These are phyloP conservation scores for Pachydiplax longipennis DNA, from an alignment of 2,888 invertebrate species.

Conservation along the genomic window DNA sequence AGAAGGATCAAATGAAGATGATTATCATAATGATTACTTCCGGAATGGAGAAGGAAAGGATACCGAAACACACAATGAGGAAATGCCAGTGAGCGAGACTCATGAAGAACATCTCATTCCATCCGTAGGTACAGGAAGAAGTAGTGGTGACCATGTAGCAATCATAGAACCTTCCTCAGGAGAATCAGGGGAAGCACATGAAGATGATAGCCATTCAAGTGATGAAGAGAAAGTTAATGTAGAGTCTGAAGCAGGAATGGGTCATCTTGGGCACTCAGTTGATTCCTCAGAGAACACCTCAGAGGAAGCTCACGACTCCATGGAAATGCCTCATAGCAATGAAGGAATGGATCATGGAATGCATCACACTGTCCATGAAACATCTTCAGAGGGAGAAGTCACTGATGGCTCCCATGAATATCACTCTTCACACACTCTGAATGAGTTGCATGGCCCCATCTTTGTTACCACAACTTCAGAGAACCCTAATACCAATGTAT, in stretches of 20 bases:
- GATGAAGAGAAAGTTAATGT: not conserved
- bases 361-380: not conserved
- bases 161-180: not conserved
- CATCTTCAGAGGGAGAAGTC: not conserved
- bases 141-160: not conserved
- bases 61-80: not conserved
- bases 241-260: not conserved
- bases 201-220: not conserved
- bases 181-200: not conserved
- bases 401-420: not conserved
- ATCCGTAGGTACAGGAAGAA: conserved; percentile 11
- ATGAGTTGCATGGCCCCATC: not conserved
- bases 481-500: not conserved
- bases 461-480: not conserved
- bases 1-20: not conserved
- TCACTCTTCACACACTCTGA: not conserved
- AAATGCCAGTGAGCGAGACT: not conserved
- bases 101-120: not conserved
- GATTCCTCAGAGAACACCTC: not conserved
- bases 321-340: not conserved
- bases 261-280: not conserved
- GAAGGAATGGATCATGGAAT: not conserved
- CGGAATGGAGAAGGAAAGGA: not conserved
- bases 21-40: not conserved
- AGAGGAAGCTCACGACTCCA: not conserved